Evolutionary conservation across 2,113 vertebrate genomes (phyloP), one percentile per base, ranked within the genome.

Genomic region (Thryonomys swinderianus): DNA sequence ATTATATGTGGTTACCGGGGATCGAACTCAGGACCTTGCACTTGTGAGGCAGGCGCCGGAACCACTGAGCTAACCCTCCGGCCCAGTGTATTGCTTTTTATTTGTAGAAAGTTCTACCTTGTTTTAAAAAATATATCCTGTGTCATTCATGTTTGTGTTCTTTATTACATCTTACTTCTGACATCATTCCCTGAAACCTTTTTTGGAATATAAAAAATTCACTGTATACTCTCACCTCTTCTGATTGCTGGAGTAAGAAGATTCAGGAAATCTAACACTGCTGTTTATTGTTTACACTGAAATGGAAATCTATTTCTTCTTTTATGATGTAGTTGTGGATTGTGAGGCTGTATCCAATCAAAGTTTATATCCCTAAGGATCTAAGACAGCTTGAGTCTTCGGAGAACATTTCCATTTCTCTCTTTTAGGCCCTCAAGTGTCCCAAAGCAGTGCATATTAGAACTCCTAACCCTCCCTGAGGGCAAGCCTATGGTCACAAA

Each of bases 151-250:
- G 16, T 83, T n/a, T 85, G 11, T 79, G 1, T 88, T 79, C 20
- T 81, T 76, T 71, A 32, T 83, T 79, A 69, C 7, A 71, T 71
- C 45, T 79, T 83, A 90, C 45, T 89, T 74, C 37, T 96, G 34
- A 85, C 64, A 82, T 11, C 27, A 93, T 91, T 93, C 94, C 34
- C 18, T 81, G 67, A 93, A 83, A 61, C 9, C 57, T 61, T 91
- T 85, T 61, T 16, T 37, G 88, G 95, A 92, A 91, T 48, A n/a
- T 57, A 94, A 92, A 93, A 92, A 96, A 90, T 37, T 89, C 27
- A 85, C 71, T 89, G 61, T 88, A 81, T 94, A 82, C 25, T 85
- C 74, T 89, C 32, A 48, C 45, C 51, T 53, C 48, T 45, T 48
- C 48, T 86, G 34, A 82, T 27, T 79, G 10, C 34, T 93, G 34